phyloP scores from a whole-genome alignment of 2,797 vertebrate species.

The Peromyscus nudipes region DNA sequence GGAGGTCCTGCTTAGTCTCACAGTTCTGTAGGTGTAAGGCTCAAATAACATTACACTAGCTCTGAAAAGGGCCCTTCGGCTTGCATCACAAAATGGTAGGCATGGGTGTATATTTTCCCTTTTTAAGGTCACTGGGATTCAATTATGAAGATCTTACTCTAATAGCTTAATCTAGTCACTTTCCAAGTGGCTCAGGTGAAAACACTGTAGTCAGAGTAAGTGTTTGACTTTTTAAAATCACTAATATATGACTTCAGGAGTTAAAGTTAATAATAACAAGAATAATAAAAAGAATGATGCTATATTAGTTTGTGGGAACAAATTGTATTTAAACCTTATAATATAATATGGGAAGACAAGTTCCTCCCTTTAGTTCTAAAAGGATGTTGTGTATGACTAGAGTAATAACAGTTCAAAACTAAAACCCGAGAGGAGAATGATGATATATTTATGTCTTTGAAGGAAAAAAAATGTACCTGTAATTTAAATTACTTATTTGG shows the following conservation, averaged over 20 bases:
- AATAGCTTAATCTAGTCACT: not conserved
- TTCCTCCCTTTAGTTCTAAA: not conserved
- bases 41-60: not conserved
- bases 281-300: not conserved
- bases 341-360: conserved; percentile 3
- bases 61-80: not conserved
- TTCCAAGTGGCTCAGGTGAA: not conserved
- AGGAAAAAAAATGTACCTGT: not conserved
- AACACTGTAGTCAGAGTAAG: not conserved
- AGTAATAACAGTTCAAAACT: not conserved
- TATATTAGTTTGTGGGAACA: not conserved
- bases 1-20: not conserved
- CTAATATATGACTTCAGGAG: not conserved
- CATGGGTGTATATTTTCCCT: not conserved
- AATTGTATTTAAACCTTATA: not conserved
- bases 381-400: not conserved
- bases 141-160: not conserved
- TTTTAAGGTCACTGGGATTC: not conserved
- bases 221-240: not conserved
- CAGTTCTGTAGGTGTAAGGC: not conserved
- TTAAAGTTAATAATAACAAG: not conserved
- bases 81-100: not conserved
- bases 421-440: not conserved
- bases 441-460: not conserved
- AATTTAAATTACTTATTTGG: not conserved